Base-by-base conservation (phyloP, 2,888 invertebrate species). In the Osmoderma eremita region DNA sequence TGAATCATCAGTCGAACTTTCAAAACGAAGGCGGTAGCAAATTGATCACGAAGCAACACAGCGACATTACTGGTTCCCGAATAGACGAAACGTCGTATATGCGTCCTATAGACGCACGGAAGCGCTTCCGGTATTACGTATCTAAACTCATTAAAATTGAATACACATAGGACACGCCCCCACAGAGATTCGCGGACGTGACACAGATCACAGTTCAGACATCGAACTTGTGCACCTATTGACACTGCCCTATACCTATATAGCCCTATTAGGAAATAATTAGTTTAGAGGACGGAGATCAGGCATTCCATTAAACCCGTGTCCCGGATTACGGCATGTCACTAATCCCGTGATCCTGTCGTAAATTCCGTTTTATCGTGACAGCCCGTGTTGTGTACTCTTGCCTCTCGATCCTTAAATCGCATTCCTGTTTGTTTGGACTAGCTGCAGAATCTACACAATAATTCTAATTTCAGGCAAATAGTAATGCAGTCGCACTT, bases 351-450 rank as follows among this genome's bases (percentile, higher is more conserved):
- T 75, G 77, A 77, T 76, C 75, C 76, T 65, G 74, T 75, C 76
- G 78, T 77, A 78, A 77, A 78, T 77, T 77, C 67, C 67, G 73
- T 77, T 78, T 77, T 78, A 78, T 78, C 76, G 75, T 74, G 73
- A 75, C 75, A 73, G 69, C 69, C 74, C 64, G 70, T 72, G 74
- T 74, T 73, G 73, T 61, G 48, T 75, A 73, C 70, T 70, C 71
- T 73, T 71, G 72, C 70, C 69, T 72, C 69, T 72, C 30, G 63
- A 51, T 63, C 63, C 53, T 63, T 53, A 51, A 51, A 53, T 63
- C 58, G 58, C 45, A 61, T 61, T 61, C 45, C 58, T 61, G 45
- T 61, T 61, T 61, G 58, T 61, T 45, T 61, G 45, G 18, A 36
- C 45, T 45, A 45, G 36, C 45, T 45, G 58, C 45, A 61, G 36